These are phyloP conservation scores for Erpornis zantholeuca DNA, from an alignment of 2,113 vertebrate genomes.

Conservation along the genomic window DNA sequence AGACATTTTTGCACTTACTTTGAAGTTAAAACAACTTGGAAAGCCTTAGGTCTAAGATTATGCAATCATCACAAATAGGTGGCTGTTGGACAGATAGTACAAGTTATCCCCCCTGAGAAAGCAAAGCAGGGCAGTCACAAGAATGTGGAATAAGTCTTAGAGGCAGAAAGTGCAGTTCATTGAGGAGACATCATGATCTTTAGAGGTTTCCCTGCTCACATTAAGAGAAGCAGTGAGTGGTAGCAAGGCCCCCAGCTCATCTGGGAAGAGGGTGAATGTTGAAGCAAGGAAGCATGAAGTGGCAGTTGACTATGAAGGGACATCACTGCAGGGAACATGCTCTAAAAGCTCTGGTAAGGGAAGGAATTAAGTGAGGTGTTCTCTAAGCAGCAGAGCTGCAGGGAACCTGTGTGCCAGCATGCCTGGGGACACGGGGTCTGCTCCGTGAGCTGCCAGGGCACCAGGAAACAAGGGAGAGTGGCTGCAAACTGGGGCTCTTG, in stretches of 20 bases:
- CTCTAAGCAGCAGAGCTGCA: not conserved
- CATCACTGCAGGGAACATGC: not conserved
- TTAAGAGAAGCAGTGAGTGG: not conserved
- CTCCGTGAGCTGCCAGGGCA: not conserved
- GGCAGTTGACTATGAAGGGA: not conserved
- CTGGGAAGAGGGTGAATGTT: not conserved
- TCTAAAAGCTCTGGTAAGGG: not conserved
- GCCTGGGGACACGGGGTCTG: rapidly evolving
- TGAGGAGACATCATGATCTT: not conserved
- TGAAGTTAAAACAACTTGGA: not conserved
- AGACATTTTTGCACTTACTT: not conserved
- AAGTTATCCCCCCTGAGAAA: not conserved
- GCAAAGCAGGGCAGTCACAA: not conserved
- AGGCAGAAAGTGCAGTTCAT: not conserved
- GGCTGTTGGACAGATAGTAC: not conserved
- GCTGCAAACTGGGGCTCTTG: not conserved
- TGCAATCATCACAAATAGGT: not conserved
- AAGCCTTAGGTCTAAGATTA: not conserved
- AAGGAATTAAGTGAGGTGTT: not conserved
- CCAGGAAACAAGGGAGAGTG: not conserved
- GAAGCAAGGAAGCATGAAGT: not conserved
- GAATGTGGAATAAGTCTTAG: not conserved
- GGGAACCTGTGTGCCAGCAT: not conserved
- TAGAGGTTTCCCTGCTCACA: not conserved
- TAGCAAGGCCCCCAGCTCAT: not conserved